Evolutionary conservation across 2,888 invertebrate genomes (phyloP), one percentile per base, ranked within the genome.

Genomic region (Pseudoips prasinana): DNA sequence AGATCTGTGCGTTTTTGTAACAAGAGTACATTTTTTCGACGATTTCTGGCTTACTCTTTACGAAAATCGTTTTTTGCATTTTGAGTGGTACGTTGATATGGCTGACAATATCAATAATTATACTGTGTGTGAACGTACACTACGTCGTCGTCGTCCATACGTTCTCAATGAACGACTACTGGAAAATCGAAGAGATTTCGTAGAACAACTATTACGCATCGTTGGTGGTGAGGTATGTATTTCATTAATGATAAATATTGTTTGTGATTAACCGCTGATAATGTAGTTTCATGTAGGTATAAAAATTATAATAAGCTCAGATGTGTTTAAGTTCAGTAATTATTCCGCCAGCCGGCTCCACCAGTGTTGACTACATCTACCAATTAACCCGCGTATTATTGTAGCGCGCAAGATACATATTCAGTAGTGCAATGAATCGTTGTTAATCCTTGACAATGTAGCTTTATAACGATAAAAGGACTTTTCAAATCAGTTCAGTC

Each of bases 51-150:
- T 28, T 28, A 19, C 27, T 28, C 27, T 28, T 28, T 28, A 28
- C 27, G 27, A 19, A 28, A 18, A 27, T 31, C 18, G 24, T 24
- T 31, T 31, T 31, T 25, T 31, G 30, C 18, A 23, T 31, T 31
- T 17, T 31, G 30, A 31, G 30, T 31, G 30, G 30, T 31, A 18
- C 30, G 30, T 31, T 31, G 24, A 24, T 18, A 31, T 31, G 24
- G 30, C 23, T 31, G 30, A 31, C 30, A 18, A 28, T 28, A 28
- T 28, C 10, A 28, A 31, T 31, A 31, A 22, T 31, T 31, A 24
- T 31, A 8, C 30, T 31, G 24, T 19, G 30, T 31, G 30, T 31
- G 30, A 25, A 31, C 24, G 23, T 29, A 29, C 29, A 22, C 29
- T 29, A 14, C 29, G 22, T 29, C 22, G 29, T 29, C 29, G 17